phyloP scores from a whole-genome alignment of 2,113 vertebrate genomes.

The Lamprologus speciosus region DNA sequence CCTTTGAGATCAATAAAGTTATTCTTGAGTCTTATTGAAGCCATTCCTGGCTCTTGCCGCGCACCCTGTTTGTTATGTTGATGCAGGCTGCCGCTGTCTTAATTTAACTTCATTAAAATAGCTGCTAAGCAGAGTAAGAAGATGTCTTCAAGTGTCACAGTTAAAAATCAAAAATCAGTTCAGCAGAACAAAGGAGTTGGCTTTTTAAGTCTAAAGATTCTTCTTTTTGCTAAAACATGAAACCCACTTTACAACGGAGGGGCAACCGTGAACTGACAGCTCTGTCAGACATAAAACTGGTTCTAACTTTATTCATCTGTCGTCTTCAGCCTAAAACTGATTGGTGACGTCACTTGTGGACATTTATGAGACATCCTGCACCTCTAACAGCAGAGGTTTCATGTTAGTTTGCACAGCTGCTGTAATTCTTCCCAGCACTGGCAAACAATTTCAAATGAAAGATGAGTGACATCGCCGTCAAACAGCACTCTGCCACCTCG shows the following conservation, averaged over 20 bases:
- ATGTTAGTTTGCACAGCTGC: neutral
- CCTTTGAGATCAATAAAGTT: neutral
- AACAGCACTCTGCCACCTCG: neutral
- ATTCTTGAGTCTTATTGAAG: neutral
- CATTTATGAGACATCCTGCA: neutral
- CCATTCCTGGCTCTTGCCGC: neutral
- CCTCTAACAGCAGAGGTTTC: neutral
- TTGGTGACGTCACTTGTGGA: neutral
- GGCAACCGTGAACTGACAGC: neutral
- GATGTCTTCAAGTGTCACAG: neutral
- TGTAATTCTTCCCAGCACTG: neutral
- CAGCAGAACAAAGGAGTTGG: neutral
- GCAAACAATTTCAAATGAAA: neutral
- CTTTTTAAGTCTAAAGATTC: neutral
- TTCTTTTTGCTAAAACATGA: neutral
- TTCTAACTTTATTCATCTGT: neutral
- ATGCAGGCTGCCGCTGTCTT: neutral
- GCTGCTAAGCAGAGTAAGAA: neutral
- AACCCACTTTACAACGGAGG: accelerated
- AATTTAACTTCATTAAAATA: neutral
- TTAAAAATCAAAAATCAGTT: neutral
- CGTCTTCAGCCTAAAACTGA: neutral
- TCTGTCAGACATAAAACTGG: neutral
- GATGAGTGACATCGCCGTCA: neutral
- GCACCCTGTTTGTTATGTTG: neutral